A percentile compares a stretch with the other conserved stretches of the same genome.
Conservation (phyloP, 2,797 vertebrate genomes). For the Malacoctenus gilli region DNA sequence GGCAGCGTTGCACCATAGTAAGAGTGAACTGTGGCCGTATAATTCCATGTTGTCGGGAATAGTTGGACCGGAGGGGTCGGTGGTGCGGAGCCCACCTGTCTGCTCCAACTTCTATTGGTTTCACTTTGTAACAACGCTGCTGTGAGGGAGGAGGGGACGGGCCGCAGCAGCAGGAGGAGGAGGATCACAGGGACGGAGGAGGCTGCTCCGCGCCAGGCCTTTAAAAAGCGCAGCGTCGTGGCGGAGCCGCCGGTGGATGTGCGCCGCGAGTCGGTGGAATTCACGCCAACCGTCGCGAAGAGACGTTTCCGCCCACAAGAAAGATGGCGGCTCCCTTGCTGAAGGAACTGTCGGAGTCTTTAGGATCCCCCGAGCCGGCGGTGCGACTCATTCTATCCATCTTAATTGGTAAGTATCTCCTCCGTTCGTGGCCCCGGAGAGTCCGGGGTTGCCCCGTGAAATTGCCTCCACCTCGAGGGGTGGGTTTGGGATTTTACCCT, state of each 20-base stretch:
- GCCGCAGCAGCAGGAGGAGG: slow-evolving; percentile 58
- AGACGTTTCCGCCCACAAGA: slow-evolving; percentile 82
- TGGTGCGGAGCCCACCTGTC: not conserved
- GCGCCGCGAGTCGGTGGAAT: slow-evolving; percentile 36
- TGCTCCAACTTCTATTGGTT: not conserved
- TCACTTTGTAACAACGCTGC: not conserved
- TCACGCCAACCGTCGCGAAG: slow-evolving; percentile 57
- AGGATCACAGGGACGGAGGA: slow-evolving; percentile 16
- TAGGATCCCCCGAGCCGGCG: slow-evolving; percentile 93
- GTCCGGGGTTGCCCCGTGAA: too few species aligned
- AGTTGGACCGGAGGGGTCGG: not conserved
- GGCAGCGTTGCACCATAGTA: slow-evolving; percentile 13
- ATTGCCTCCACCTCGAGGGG: not conserved
- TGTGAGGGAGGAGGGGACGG: slow-evolving; percentile 17
- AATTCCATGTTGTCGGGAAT: too few species aligned
- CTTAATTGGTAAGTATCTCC: slow-evolving; percentile 87
- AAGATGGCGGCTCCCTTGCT: slow-evolving; percentile 88
- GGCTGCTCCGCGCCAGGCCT: slow-evolving; percentile 1
- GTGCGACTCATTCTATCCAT: slow-evolving; percentile 92
- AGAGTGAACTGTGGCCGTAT: too few species aligned
- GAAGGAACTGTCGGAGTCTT: slow-evolving; percentile 84
- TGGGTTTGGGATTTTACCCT: slow-evolving; percentile 4
- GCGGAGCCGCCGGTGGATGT: slow-evolving; percentile 3
- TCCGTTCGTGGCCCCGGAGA: not conserved
- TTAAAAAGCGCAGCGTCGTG: slow-evolving; percentile 38